A percentile compares a stretch with the other conserved stretches of the same genome.
Conservation (phyloP, 2,888 invertebrate species). For the Ellobium chinense region DNA sequence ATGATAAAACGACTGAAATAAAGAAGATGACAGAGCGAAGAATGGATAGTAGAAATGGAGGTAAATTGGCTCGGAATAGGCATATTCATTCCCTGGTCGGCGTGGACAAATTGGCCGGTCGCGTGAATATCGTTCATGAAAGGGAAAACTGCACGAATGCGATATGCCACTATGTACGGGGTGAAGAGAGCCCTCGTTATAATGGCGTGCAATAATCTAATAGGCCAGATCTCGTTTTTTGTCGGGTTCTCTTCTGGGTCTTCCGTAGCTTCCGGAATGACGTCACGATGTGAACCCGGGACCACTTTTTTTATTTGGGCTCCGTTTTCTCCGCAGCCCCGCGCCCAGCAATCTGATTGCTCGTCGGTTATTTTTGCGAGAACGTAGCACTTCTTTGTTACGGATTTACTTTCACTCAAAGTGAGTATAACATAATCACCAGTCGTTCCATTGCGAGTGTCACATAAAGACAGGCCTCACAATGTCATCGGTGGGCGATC, state of each 20-base stretch:
- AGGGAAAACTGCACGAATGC: neutral
- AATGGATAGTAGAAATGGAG: conserved; percentile 16
- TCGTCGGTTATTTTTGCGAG: too few relatives aligned
- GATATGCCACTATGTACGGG: neutral
- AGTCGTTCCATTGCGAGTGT: too few relatives aligned
- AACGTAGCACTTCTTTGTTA: too few relatives aligned
- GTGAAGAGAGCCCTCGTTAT: conserved; percentile 1
- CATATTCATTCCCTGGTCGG: conserved; percentile 4
- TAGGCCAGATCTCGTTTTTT: conserved; percentile 27
- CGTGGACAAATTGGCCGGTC: conserved; percentile 22
- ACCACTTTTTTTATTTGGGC: conserved; percentile 1
- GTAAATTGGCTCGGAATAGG: conserved; percentile 26
- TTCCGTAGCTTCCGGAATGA: neutral
- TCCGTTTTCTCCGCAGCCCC: too few relatives aligned
- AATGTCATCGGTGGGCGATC: too few relatives aligned
- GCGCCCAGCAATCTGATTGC: too few relatives aligned
- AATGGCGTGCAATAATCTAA: conserved; percentile 24
- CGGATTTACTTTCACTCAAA: too few relatives aligned
- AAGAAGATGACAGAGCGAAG: conserved; percentile 8
- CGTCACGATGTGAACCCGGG: conserved; percentile 3
- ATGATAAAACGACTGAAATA: conserved; percentile 15
- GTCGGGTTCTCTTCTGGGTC: neutral
- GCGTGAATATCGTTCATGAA: conserved; percentile 10
- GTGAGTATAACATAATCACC: too few relatives aligned
- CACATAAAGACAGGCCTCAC: too few relatives aligned